A percentile compares a stretch with the other conserved stretches of the same genome.
Evolutionary conservation across 1,140 invertebrate genomes (phyloP).

Genomic region (Achatina immaculata): DNA sequence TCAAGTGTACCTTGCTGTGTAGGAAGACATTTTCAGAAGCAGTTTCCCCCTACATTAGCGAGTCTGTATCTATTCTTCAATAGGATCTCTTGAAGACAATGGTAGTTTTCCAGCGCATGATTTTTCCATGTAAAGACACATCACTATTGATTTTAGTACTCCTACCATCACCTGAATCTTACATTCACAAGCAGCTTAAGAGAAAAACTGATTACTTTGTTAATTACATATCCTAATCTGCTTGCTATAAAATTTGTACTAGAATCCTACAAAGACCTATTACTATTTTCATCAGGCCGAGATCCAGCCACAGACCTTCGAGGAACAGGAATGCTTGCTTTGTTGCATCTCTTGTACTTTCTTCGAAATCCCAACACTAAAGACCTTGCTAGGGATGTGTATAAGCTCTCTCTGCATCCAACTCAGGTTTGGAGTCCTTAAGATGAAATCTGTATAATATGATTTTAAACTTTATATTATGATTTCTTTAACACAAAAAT

Average conservation of each 20-base stretch:
- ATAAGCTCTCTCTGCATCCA: slow-evolving; percentile 73
- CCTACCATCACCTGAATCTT: too few species aligned
- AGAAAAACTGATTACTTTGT: not conserved
- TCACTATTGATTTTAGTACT: too few species aligned
- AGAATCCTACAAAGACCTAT: not conserved
- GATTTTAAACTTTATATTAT: not conserved
- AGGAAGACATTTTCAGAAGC: too few species aligned
- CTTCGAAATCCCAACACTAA: slow-evolving; percentile 66
- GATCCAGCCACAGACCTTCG: slow-evolving; percentile 76
- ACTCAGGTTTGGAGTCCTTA: slow-evolving; percentile 64
- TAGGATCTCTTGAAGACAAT: too few species aligned
- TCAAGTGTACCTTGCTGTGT: too few species aligned
- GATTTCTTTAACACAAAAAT: not conserved
- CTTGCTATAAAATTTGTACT: not conserved
- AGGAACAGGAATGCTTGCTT: slow-evolving; percentile 74
- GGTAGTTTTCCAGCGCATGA: too few species aligned
- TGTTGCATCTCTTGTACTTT: slow-evolving; percentile 74
- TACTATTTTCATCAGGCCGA: slow-evolving; percentile 68
- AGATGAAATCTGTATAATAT: too few species aligned
- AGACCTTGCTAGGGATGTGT: slow-evolving; percentile 72
- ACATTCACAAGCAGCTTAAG: not conserved
- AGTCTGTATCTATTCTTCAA: too few species aligned
- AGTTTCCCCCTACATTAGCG: too few species aligned
- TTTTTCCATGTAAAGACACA: too few species aligned
- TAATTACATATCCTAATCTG: not conserved